These are phyloP conservation scores for Amyelois transitella DNA, from an alignment of 1,140 invertebrate species.

Conservation along the genomic window DNA sequence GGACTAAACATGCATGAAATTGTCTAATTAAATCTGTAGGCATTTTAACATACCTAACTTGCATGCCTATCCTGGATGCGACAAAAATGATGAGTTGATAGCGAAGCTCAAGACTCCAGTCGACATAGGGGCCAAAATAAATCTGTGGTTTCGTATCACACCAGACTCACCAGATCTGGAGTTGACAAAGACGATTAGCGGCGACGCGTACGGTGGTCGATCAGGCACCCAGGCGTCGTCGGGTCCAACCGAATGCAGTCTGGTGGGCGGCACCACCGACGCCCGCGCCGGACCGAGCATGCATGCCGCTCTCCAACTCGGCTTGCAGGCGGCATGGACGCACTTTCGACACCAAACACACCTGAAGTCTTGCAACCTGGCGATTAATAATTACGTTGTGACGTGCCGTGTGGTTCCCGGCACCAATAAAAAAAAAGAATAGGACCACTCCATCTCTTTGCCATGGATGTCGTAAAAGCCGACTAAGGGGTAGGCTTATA, in stretches of 20 bases:
- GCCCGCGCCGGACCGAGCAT: conserved; percentile 90
- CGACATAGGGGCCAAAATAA: too few species aligned
- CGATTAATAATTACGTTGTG: not conserved
- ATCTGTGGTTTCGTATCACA: too few species aligned
- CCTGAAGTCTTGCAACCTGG: conserved; percentile 94
- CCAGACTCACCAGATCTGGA: conserved; percentile 89
- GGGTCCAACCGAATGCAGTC: conserved; percentile 91
- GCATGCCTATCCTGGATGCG: too few species aligned
- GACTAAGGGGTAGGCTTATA: too few species aligned
- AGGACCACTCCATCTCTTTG: not conserved
- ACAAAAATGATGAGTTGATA: too few species aligned
- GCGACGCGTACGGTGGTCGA: conserved; percentile 83
- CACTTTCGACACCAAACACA: conserved; percentile 97
- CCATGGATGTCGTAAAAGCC: not conserved
- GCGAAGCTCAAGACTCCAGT: too few species aligned
- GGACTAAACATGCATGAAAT: too few species aligned
- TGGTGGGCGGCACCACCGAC: conserved; percentile 94
- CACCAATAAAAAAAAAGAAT: too few species aligned
- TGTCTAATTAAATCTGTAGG: too few species aligned
- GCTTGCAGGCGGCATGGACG: conserved; percentile 92
- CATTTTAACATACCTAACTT: too few species aligned
- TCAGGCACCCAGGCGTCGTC: conserved; percentile 93
- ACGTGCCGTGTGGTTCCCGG: too few species aligned
- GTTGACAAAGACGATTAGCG: conserved; percentile 96
- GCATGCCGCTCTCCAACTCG: conserved; percentile 83